These are phyloP conservation scores for Cerceris rybyensis DNA, from an alignment of 2,888 invertebrate species.

Conservation along the genomic window DNA sequence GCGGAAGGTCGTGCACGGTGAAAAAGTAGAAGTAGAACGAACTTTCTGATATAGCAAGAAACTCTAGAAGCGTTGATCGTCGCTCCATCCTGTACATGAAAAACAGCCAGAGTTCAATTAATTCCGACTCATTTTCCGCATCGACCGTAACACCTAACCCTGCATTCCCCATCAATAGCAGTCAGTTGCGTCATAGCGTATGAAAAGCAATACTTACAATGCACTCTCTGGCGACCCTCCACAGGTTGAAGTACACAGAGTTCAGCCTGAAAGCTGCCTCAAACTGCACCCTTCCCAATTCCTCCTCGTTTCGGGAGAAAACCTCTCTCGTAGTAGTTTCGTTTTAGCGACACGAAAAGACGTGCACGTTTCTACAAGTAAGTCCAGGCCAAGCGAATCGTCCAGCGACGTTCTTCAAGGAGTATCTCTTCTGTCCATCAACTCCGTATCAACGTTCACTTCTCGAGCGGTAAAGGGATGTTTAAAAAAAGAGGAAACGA, in stretches of 20 bases:
- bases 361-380: not conserved
- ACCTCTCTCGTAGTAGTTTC: not conserved
- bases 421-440: not conserved
- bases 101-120: no score
- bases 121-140: no score
- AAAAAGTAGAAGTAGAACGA: no score
- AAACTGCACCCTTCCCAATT: conserved; percentile 25
- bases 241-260: conserved; percentile 81
- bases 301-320: not conserved
- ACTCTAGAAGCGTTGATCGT: no score
- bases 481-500: not conserved
- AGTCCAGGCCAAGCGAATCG: not conserved
- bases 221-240: conserved; percentile 82
- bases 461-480: not conserved
- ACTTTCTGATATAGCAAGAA: no score
- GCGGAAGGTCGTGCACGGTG: no score
- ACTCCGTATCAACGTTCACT: not conserved
- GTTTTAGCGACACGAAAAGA: not conserved
- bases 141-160: no score
- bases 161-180: no score
- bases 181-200: not conserved
- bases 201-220: conserved; percentile 78
- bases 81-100: no score
- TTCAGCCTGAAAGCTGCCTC: conserved; percentile 70
- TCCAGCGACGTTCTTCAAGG: not conserved